These are phyloP conservation scores for Pteronura brasiliensis DNA, from an alignment of 2,113 vertebrate genomes.

Conservation along the genomic window DNA sequence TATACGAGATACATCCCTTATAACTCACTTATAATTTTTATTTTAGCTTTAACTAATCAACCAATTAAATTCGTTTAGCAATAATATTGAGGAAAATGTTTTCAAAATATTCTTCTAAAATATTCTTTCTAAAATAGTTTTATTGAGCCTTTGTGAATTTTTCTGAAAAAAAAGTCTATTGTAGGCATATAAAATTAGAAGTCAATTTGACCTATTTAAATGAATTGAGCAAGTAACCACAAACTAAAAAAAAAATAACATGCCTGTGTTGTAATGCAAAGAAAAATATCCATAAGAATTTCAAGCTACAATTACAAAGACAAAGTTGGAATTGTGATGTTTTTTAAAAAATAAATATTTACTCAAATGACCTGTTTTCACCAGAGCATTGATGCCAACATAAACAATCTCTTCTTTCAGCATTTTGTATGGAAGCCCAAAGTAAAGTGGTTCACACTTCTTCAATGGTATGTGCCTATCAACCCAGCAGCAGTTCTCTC, in stretches of 20 bases:
- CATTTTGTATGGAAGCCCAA: neutral
- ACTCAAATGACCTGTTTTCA: neutral
- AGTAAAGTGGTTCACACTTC: neutral
- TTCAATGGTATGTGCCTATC: neutral
- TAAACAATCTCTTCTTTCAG: neutral
- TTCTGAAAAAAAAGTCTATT: neutral
- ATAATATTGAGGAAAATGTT: neutral
- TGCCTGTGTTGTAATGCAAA: neutral
- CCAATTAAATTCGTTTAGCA: neutral
- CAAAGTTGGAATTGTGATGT: neutral
- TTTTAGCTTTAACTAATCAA: neutral
- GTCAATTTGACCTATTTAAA: conserved; percentile 19
- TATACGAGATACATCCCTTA: neutral
- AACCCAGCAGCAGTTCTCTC: neutral
- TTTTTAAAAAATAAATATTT: neutral
- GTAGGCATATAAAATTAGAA: neutral
- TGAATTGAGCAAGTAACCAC: neutral
- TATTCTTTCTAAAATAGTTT: conserved; percentile 6
- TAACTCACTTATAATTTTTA: conserved; percentile 14
- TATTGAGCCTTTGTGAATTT: neutral
- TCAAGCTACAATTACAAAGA: neutral
- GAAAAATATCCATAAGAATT: neutral
- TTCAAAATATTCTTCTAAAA: neutral
- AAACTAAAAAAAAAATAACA: conserved; percentile 7
- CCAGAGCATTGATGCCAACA: neutral